Conservation (phyloP, 2,797 vertebrate species). For the Chiroxiphia lanceolata region DNA sequence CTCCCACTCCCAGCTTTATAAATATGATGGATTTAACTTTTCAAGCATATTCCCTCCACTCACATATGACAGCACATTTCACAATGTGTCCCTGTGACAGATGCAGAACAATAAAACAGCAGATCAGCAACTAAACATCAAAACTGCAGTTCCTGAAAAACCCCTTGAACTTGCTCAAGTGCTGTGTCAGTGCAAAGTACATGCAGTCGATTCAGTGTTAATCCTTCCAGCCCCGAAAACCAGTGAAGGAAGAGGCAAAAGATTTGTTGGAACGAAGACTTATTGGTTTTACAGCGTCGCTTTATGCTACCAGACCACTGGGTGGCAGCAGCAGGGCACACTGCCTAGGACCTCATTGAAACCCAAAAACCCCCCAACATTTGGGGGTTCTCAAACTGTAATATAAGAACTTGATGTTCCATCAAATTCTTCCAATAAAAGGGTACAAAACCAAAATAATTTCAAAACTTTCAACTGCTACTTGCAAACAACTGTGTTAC, state of each 20-base stretch:
- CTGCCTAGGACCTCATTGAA: not conserved
- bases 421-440: not conserved
- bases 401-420: not conserved
- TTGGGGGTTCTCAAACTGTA: not conserved
- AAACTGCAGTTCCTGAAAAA: not conserved
- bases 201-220: not conserved
- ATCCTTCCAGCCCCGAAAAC: not conserved
- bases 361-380: not conserved
- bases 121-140: not conserved
- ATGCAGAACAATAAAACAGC: not conserved
- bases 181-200: not conserved
- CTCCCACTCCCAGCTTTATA: not conserved
- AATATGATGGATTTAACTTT: not conserved
- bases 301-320: not conserved
- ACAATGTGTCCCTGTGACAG: not conserved
- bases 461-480: not conserved
- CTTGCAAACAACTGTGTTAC: not conserved
- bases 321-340: constrained; percentile 54
- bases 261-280: not conserved
- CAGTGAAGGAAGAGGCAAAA: not conserved
- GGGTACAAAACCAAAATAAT: not conserved
- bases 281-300: not conserved
- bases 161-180: not conserved
- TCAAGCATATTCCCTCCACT: not conserved
- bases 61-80: not conserved